Base-by-base conservation (phyloP, 1,140 invertebrate species). In the Steinernema feltiae region DNA sequence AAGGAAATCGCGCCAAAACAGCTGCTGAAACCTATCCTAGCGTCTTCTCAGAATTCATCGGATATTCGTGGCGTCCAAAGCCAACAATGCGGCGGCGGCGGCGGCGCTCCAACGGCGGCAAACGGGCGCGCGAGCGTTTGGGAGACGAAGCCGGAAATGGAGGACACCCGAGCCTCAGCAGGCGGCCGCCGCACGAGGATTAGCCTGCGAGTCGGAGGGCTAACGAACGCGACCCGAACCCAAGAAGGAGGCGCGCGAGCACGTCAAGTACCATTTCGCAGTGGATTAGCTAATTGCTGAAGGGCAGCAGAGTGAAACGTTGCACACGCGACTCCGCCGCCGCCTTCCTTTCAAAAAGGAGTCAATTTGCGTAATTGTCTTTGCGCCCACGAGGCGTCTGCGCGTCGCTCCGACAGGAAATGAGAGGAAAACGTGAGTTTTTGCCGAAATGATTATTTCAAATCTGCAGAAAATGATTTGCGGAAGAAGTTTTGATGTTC, bases 301-400 rank as follows among this genome's bases (percentile, higher is more conserved):
- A 63, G 53, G 53, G 53, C 53, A 63, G 2, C 35, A 7, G 35
- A 41, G 35, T 63, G 53, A 63, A 63, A 63, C 53, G 53, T 63
- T 63, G 53, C 53, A 27, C 53, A 27, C 24, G 53, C 15, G 24
- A 3, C 53, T 63, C 24, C 24, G 53, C 18, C 7, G 35, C 7
- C 35, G 35, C 7, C 35, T 41, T 7, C 7, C 35, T 41, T n/a
- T 46, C 41, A 46, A 46, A 27, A 63, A 63, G 53, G 53, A 63
- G 53, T 63, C 53, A 63, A 63, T 63, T 63, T 63, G 53, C 53
- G 53, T 63, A 63, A 63, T 63, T 63, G 53, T 63, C 12, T 46
- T n/a, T n/a, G n/a, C n/a, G 35, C 7, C 35, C 35, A 41, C 7
- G 35, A 41, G 35, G 35, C 7, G 35, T 7, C 35, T 41, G 35